These are phyloP conservation scores for Lampris incognitus DNA, from an alignment of 2,113 vertebrate species.

Conservation along the genomic window DNA sequence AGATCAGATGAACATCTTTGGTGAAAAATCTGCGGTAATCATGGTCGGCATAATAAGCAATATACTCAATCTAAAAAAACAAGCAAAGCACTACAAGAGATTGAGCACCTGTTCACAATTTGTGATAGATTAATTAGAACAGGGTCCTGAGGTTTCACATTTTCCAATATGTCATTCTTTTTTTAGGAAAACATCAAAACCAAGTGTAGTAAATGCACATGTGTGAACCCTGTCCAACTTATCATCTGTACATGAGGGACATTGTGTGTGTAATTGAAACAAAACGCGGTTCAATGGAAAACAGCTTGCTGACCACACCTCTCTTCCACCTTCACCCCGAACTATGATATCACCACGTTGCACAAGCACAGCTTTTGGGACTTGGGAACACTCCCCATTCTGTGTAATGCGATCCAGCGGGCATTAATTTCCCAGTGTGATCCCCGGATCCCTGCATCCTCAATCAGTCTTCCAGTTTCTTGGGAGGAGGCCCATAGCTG, in stretches of 20 bases:
- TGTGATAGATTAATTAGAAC: too few relatives aligned
- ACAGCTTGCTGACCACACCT: constrained; percentile 56
- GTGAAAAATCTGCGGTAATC: too few relatives aligned
- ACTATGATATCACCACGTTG: constrained; percentile 73
- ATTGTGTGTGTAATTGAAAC: constrained; percentile 28
- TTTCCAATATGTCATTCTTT: too few relatives aligned
- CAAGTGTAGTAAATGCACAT: too few relatives aligned
- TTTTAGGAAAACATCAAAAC: too few relatives aligned
- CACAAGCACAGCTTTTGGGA: constrained; percentile 48
- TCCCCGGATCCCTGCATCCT: constrained; percentile 36
- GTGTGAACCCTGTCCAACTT: background rate
- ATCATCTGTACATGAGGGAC: constrained; percentile 1
- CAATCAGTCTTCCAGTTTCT: constrained; percentile 15
- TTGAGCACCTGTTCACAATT: too few relatives aligned
- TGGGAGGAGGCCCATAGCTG: constrained; percentile 68
- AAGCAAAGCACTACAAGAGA: too few relatives aligned
- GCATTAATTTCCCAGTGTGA: constrained; percentile 46
- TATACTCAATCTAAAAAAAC: too few relatives aligned
- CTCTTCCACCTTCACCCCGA: constrained; percentile 36
- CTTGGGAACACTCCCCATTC: constrained; percentile 53
- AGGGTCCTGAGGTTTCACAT: too few relatives aligned
- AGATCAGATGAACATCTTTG: too few relatives aligned
- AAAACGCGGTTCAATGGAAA: constrained; percentile 45
- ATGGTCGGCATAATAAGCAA: too few relatives aligned
- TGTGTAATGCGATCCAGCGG: constrained; percentile 67